Evolutionary conservation across 2,797 vertebrate genomes (phyloP).

Genomic region (Micromesistius poutassou): DNA sequence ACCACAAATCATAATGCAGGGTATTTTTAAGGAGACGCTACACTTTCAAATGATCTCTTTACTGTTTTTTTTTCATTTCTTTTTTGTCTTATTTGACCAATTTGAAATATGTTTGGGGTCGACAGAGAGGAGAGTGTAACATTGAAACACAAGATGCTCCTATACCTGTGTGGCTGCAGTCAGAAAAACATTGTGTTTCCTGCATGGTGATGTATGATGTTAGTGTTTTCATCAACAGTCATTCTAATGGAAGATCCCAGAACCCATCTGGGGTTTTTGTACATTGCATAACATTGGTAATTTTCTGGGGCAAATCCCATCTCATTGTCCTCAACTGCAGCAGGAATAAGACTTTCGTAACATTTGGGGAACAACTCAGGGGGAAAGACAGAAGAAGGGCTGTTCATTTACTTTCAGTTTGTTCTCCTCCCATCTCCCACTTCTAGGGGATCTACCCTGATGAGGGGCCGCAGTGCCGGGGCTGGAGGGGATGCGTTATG

Average conservation of each 20-base stretch:
- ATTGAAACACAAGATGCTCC: not conserved
- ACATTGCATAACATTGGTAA: not conserved
- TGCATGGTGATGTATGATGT: not conserved
- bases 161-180: not conserved
- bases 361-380: not conserved
- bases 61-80: too few relatives aligned
- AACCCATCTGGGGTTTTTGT: not conserved
- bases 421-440: not conserved
- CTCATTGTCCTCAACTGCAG: not conserved
- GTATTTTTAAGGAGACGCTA: not conserved
- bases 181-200: not conserved
- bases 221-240: not conserved
- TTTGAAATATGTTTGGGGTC: constrained; percentile 1
- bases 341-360: not conserved
- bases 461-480: too few relatives aligned
- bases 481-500: not conserved
- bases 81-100: not conserved
- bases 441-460: not conserved
- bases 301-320: not conserved
- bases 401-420: not conserved
- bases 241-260: not conserved
- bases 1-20: not conserved
- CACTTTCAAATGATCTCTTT: too few relatives aligned
- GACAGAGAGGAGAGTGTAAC: not conserved
- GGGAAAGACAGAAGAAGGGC: not conserved